phyloP scores from a whole-genome alignment of 2,888 invertebrate species.

The Oscheius sp. region DNA sequence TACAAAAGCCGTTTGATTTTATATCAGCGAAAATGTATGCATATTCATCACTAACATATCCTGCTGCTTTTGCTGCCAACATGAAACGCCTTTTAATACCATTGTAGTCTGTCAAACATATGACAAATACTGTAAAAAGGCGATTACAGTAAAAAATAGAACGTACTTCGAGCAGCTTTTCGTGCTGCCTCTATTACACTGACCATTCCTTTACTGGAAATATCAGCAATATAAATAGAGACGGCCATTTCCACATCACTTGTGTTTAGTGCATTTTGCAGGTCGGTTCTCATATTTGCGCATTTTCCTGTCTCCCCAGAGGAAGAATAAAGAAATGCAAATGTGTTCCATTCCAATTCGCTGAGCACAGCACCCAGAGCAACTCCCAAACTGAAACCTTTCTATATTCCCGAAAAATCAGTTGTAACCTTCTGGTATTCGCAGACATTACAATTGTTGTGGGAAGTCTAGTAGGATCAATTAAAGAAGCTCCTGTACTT shows the following conservation, averaged over 20 bases:
- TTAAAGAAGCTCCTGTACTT: slow-evolving; percentile 46
- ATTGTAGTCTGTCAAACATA: slow-evolving; percentile 23
- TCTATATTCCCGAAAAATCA: neutral
- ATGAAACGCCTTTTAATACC: slow-evolving; percentile 34
- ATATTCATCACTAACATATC: slow-evolving; percentile 61
- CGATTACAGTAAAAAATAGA: neutral
- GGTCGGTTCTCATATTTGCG: slow-evolving; percentile 44
- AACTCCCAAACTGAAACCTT: slow-evolving; percentile 41
- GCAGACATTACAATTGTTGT: slow-evolving; percentile 48
- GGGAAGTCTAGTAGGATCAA: slow-evolving; percentile 49
- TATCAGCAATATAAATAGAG: neutral
- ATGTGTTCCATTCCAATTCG: slow-evolving; percentile 59
- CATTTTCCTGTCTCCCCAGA: slow-evolving; percentile 48
- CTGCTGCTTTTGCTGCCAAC: slow-evolving; percentile 50
- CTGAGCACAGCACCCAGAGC: slow-evolving; percentile 44
- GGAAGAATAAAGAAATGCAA: slow-evolving; percentile 58
- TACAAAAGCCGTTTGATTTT: slow-evolving; percentile 41
- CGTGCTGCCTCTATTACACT: neutral
- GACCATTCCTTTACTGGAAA: neutral
- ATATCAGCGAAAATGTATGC: slow-evolving; percentile 61
- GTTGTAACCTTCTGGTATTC: slow-evolving; percentile 2
- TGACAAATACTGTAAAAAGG: slow-evolving; percentile 23
- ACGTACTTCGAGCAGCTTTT: neutral
- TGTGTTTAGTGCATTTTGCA: slow-evolving; percentile 34
- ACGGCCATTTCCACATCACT: neutral